Evolutionary conservation across 2,113 vertebrate species (phyloP), one percentile per base, ranked within the genome.

Genomic region (Spermophilus dauricus): DNA sequence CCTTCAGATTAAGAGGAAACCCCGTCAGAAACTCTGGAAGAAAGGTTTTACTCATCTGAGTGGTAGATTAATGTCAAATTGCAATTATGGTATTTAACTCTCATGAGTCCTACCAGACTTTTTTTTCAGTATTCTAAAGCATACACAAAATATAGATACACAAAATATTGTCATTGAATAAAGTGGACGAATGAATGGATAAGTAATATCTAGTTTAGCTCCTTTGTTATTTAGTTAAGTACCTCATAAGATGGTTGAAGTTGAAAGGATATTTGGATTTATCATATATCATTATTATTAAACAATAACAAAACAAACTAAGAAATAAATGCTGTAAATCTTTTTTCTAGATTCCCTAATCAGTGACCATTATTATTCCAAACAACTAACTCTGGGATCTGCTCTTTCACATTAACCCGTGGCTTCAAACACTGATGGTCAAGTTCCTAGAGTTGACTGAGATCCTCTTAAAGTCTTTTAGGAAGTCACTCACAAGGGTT

Each of bases 341-440:
- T 76, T 93, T 45, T 94, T 94, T 22, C 9, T 95, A 58, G 30
- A 83, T 89, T 89, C 30, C 13, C 42, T 92, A 95, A 92, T 84
- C 78, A 89, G 32, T 86, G 70, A 32, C 8, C 53, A 78, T 95
- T 84, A 76, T 61, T 85, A 81, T 89, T 81, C 32, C 32, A 42
- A 87, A 95, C 83, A 48, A 91, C 39, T 30, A 88, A 69, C 13
- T 95, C 2, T 88, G 30, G 7, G 16, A 82, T 91, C 51, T 88
- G 32, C 48, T 93, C 12, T 67, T 91, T 67, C 77, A 30, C 14
- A 82, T 84, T 32, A 96, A 93, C 12, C 58, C 34, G 17, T 91
- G 53, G 18, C 42, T 93, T 95, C 53, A 96, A 39, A 53, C 12
- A 91, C 45, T 63, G 26, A 85, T 61, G 30, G 69, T 28, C 85